A percentile compares a stretch with the other conserved stretches of the same genome.
These are phyloP conservation scores for Acleris sparsana DNA, from an alignment of 2,888 invertebrate genomes.

Conservation along the genomic window DNA sequence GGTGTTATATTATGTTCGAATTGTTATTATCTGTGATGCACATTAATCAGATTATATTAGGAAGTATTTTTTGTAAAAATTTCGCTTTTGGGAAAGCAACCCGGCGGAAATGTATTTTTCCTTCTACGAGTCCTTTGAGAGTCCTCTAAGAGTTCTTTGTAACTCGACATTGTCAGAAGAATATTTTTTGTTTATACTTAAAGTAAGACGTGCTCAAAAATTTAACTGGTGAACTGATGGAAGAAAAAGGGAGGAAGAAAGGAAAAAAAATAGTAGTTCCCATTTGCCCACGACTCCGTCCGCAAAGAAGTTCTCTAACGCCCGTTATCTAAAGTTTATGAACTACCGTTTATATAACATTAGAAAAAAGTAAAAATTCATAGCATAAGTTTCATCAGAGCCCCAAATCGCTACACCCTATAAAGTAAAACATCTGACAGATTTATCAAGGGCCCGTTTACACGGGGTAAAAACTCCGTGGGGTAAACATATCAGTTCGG, in stretches of 20 bases:
- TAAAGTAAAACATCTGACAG: constrained; percentile 56
- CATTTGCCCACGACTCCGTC: no score
- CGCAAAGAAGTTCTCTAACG: no score
- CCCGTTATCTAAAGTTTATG: no score
- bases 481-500: constrained; percentile 44
- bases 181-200: background rate
- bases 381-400: background rate
- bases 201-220: background rate
- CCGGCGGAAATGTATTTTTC: no score
- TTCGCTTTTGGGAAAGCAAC: background rate
- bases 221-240: no score
- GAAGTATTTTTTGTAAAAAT: no score
- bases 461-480: constrained; percentile 37
- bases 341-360: no score
- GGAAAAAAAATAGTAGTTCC: no score
- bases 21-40: no score
- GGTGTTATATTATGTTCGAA: no score
- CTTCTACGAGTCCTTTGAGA: background rate
- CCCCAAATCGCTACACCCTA: constrained; percentile 37
- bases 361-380: background rate
- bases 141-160: background rate
- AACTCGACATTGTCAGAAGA: constrained; percentile 1
- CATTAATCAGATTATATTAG: no score
- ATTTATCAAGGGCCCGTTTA: constrained; percentile 45
- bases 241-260: background rate